A percentile compares a stretch with the other conserved stretches of the same genome.
Evolutionary conservation across 2,113 vertebrate genomes (phyloP).

Genomic region (Perca schrenkii): DNA sequence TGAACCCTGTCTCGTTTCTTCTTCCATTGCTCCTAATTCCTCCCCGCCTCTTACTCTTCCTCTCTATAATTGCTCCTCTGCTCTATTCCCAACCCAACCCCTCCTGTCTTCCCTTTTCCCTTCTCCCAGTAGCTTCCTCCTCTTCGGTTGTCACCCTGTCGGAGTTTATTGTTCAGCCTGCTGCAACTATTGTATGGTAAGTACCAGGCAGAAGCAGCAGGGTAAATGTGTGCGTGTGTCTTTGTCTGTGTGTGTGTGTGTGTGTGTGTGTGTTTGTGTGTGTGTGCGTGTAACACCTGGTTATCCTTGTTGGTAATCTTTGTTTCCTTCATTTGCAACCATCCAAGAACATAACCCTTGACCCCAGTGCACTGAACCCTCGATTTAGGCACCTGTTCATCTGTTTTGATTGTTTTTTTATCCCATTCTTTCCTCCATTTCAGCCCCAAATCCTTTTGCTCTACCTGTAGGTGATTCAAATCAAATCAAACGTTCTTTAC

Average conservation of each 20-base stretch:
- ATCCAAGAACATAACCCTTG: neutral
- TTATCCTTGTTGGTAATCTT: neutral
- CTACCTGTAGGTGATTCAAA: neutral
- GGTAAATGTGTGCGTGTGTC: neutral
- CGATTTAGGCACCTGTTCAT: neutral
- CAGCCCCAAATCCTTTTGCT: neutral
- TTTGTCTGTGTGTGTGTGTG: neutral
- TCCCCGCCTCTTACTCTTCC: conserved; percentile 12
- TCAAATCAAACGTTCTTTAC: neutral
- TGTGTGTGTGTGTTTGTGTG: no score
- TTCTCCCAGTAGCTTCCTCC: conserved; percentile 8
- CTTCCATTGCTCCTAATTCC: conserved; percentile 24
- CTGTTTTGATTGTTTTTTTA: neutral
- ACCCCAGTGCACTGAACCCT: neutral
- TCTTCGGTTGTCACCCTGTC: conserved; percentile 59
- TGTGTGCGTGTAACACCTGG: neutral
- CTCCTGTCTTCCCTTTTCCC: conserved; percentile 9
- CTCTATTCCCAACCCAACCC: conserved; percentile 3
- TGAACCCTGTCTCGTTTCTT: conserved; percentile 19
- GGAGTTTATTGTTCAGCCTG: conserved; percentile 18
- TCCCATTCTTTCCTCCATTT: neutral
- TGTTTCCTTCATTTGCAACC: neutral
- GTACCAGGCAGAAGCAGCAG: conserved; percentile 51
- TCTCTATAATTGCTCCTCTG: conserved; percentile 1
- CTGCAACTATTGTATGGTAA: conserved; percentile 21